These are phyloP conservation scores for Danio kyathit DNA, from an alignment of 2,797 vertebrate species.

Conservation along the genomic window DNA sequence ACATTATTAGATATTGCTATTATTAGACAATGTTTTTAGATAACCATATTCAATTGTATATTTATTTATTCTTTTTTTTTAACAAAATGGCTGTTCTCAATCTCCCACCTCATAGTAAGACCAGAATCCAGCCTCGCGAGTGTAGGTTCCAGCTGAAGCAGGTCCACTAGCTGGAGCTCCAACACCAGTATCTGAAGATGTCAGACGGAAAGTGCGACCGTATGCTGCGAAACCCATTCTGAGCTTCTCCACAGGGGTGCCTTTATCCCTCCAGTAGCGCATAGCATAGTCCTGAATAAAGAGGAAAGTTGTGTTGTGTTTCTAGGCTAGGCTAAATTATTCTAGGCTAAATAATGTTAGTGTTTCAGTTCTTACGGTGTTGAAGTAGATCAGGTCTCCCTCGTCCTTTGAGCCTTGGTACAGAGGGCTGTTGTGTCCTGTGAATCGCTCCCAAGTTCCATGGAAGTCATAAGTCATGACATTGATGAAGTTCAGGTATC, in stretches of 20 bases:
- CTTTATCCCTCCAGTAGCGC: conserved; percentile 71
- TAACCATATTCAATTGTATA: neutral
- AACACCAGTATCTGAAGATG: conserved; percentile 46
- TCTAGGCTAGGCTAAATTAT: too few species aligned
- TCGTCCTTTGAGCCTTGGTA: conserved; percentile 65
- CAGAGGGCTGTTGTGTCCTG: conserved; percentile 80
- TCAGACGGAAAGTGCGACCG: conserved; percentile 57
- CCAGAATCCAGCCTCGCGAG: conserved; percentile 85
- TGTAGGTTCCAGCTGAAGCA: conserved; percentile 81
- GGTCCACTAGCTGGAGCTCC: conserved; percentile 74
- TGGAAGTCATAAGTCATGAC: conserved; percentile 79
- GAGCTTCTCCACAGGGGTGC: conserved; percentile 65
- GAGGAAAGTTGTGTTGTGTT: neutral
- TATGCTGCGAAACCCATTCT: conserved; percentile 70
- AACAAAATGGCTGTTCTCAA: neutral
- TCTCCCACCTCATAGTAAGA: conserved; percentile 83
- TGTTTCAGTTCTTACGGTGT: conserved; percentile 65
- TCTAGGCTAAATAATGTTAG: neutral
- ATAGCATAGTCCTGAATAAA: conserved; percentile 73
- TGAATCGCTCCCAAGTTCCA: conserved; percentile 70
- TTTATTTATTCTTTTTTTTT: too few species aligned
- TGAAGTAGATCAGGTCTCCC: conserved; percentile 69
- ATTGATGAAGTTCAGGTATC: conserved; percentile 79
- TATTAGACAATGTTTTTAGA: neutral
- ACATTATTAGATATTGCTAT: neutral